Conservation (phyloP, 2,888 invertebrate genomes). For the Cephus pulcher region DNA sequence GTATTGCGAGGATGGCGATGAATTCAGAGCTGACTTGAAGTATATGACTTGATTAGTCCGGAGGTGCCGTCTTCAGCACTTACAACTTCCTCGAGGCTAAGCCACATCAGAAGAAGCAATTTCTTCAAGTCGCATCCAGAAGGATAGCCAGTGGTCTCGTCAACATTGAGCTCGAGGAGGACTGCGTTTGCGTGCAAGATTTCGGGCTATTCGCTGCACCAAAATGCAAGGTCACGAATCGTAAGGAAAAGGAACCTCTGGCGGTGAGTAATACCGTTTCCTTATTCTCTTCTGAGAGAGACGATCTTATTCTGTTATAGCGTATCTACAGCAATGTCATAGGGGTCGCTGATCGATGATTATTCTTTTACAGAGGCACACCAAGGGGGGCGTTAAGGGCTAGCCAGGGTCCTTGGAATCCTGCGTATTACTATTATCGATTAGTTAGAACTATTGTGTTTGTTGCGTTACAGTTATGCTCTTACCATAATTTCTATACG, state of each 20-base stretch:
- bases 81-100: constrained; percentile 71
- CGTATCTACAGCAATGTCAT: background rate
- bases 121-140: constrained; percentile 67
- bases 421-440: constrained; percentile 32
- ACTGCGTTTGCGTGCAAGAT: constrained; percentile 57
- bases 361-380: constrained; percentile 49
- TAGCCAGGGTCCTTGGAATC: constrained; percentile 28
- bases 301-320: background rate
- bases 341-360: background rate
- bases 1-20: no score
- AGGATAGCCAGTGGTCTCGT: constrained; percentile 56
- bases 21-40: no score
- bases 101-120: constrained; percentile 73
- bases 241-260: constrained; percentile 49
- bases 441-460: constrained; percentile 47
- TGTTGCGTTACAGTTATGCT: constrained; percentile 42
- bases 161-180: constrained; percentile 54
- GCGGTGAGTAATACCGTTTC: constrained; percentile 41
- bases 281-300: background rate
- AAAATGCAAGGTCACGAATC: constrained; percentile 58
- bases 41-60: constrained; percentile 66
- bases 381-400: constrained; percentile 37
- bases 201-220: constrained; percentile 49
- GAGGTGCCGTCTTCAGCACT: constrained; percentile 76
- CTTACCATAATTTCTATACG: background rate